Evolutionary conservation across 2,888 invertebrate genomes (phyloP), one percentile per base, ranked within the genome.

Genomic region (Cantharis flavilabris): DNA sequence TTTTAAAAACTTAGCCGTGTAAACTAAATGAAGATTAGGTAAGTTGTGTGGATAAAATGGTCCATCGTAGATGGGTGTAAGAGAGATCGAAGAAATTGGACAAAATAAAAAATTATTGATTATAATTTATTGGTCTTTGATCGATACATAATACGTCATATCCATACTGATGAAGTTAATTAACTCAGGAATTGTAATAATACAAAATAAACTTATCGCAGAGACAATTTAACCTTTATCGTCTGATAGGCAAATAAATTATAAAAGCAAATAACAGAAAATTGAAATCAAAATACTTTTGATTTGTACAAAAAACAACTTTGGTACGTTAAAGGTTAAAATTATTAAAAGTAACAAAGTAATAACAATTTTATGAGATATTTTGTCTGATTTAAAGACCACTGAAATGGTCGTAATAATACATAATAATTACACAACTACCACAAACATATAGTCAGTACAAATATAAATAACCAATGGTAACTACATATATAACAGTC

Each of bases 401-500:
- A 49, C n/a, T 49, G 49, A 49, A 49, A 49, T 49, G 49, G 49
- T 49, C 49, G 49, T 49, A 49, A 49, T 49, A 49, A 49, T 49
- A 49, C 49, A 49, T 49, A 49, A 67, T 67, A 67, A 67, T 67
- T 72, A 69, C 69, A 65, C 62, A 77, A 75, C 71, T 74, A 79
- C 33, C 63, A 69, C 76, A 76, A 80, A 79, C 80, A 80, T 79
- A 79, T 81, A 78, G 80, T 82, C 80, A 81, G 82, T 83, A 81
- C 82, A 83, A 81, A 80, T 81, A 79, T 80, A 79, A 79, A 79
- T 76, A 79, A 75, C 76, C 81, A 82, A 80, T 80, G 81, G 83
- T 83, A 82, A 83, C 83, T 82, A 78, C 76, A 75, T 80, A 75
- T 80, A 74, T 33, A 83, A 82, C 83, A 83, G 82, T 83, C 82